Evolutionary conservation across 2,888 invertebrate species (phyloP), one percentile per base, ranked within the genome.

Genomic region (Entomobrya multifasciata): DNA sequence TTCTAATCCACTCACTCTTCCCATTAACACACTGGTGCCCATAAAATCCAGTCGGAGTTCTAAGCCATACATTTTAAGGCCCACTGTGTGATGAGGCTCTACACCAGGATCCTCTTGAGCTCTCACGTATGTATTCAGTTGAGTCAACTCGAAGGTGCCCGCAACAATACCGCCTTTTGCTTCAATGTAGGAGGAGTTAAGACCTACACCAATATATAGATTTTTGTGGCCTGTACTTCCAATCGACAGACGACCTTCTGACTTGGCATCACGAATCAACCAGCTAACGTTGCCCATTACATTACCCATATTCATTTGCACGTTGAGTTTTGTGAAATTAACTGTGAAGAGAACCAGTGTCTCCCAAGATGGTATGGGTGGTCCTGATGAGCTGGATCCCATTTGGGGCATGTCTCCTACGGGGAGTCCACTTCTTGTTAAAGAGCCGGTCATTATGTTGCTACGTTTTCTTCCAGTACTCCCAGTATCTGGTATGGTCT

Each of bases 241-340:
- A 91, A 98, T 98, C 88, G 97, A 97, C 27, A 99, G 94, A 44
- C 98, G 95, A 0, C 98, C 98, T 92, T 97, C 96, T 79, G 97
- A 97, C 92, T 96, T 95, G 92, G 98, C 97, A 92, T 97, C 97
- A 92, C 97, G 96, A 10, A 97, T 97, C 92, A 97, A 94, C 98
- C 98, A 98, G 92, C 96, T 95, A 86, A 99, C 98, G 92, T 98
- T 98, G 15, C 99, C 99, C 98, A 99, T 99, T 0, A 99, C 98
- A 92, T 99, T 99, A 57, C 99, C 98, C 98, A 99, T 99, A 93
- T 99, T 99, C 96, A 99, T 99, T 92, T 98, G 97, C 11, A 99
- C 97, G 93, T 99, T 98, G 78, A 99, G 94, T 91, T 97, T 96
- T 65, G 98, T 97, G 92, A 99, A 97, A 93, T 99, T 98, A 57